These are phyloP conservation scores for Aotus griseimembra DNA, from an alignment of 2,797 vertebrate genomes.

Conservation along the genomic window DNA sequence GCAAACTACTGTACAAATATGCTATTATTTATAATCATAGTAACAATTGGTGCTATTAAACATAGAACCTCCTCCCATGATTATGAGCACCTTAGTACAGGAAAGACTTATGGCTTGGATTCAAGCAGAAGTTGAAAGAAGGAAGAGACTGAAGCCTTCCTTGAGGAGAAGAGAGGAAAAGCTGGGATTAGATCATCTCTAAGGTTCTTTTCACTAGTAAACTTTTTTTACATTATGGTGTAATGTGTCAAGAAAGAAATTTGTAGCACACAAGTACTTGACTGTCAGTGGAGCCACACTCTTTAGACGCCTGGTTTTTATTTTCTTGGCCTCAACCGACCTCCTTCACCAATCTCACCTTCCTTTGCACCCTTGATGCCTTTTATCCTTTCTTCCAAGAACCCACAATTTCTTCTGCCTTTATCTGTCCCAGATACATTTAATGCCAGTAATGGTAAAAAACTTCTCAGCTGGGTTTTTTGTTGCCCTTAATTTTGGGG, in stretches of 20 bases:
- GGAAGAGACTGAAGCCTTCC: background rate
- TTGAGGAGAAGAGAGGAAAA: background rate
- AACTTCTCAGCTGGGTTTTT: conserved; percentile 19
- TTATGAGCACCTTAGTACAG: background rate
- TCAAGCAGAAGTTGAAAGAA: background rate
- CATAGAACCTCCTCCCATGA: background rate
- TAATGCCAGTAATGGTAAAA: background rate
- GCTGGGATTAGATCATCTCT: background rate
- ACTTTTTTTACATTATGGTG: background rate
- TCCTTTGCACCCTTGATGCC: background rate
- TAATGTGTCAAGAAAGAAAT: background rate
- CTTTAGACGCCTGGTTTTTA: background rate
- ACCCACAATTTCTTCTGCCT: background rate
- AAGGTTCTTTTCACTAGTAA: background rate
- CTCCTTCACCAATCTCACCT: background rate
- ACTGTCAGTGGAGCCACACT: background rate
- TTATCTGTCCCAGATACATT: background rate
- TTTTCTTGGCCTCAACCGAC: background rate
- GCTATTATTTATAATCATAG: background rate
- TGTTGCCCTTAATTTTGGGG: conserved; percentile 17
- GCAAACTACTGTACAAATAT: background rate
- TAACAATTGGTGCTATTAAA: background rate
- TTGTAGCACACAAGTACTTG: too few relatives aligned
- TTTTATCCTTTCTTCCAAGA: background rate
- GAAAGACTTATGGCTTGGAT: background rate